phyloP scores from a whole-genome alignment of 2,888 invertebrate genomes.

The Ophion obscuratus region DNA sequence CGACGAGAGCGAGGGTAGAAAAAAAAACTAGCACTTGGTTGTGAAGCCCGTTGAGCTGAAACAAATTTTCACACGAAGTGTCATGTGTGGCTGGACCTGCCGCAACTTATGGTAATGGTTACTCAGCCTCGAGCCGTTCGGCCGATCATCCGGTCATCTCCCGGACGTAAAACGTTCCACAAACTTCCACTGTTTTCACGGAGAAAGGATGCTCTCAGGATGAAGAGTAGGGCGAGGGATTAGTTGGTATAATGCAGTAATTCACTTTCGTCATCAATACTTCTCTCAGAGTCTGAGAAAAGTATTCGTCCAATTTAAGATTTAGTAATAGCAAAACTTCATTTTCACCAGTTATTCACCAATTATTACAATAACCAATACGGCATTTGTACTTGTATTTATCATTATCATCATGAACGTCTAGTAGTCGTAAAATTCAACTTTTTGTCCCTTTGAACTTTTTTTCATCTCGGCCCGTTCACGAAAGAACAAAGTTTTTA shows the following conservation, averaged over 20 bases:
- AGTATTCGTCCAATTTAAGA: too few relatives aligned
- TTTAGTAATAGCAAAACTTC: too few relatives aligned
- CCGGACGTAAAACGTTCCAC: conserved; percentile 69
- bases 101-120: conserved; percentile 40
- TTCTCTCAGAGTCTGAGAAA: neutral
- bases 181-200: conserved; percentile 73
- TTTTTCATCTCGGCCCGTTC: too few relatives aligned
- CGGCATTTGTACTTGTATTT: too few relatives aligned
- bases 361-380: too few relatives aligned
- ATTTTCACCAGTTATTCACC: too few relatives aligned
- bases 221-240: conserved; percentile 3
- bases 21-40: conserved; percentile 46
- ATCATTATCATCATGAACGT: too few relatives aligned
- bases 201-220: conserved; percentile 59
- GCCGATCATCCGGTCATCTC: conserved; percentile 75
- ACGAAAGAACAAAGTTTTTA: too few relatives aligned
- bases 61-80: conserved; percentile 78
- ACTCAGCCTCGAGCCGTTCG: conserved; percentile 71
- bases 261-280: neutral
- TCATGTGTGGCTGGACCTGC: conserved; percentile 79
- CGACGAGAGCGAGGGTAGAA: conserved; percentile 26
- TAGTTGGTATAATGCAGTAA: conserved; percentile 28
- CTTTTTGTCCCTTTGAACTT: too few relatives aligned
- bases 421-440: too few relatives aligned
- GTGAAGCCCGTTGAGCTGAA: conserved; percentile 22